Percentiles rank a stretch among this genome's conserved stretches.
These are phyloP conservation scores for Vultur gryphus DNA, from an alignment of 2,797 vertebrate genomes.

Conservation along the genomic window DNA sequence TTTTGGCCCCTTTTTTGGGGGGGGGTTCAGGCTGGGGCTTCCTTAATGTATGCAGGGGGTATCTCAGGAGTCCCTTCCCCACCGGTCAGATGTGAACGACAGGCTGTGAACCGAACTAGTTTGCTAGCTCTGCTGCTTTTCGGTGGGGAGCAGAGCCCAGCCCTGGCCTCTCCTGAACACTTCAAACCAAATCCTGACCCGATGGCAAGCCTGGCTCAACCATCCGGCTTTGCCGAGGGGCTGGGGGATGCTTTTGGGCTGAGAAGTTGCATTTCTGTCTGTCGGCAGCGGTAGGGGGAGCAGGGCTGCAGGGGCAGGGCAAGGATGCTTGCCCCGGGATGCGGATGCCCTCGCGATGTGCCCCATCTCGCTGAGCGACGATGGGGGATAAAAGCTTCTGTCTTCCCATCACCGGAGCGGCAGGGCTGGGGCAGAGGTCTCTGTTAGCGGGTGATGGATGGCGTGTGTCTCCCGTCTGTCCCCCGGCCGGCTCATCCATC, in stretches of 20 bases:
- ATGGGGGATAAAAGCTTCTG: neutral
- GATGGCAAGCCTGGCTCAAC: neutral
- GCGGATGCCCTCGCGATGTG: rapidly evolving
- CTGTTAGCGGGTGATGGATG: conserved; percentile 4
- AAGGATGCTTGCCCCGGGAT: rapidly evolving
- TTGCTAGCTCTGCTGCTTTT: neutral
- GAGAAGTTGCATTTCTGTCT: neutral
- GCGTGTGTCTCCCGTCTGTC: neutral
- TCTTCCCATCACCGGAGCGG: neutral
- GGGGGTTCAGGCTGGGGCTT: neutral
- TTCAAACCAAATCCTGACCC: neutral
- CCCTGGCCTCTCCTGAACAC: neutral
- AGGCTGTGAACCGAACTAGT: neutral
- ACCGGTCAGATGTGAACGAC: too few species aligned
- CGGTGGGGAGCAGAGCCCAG: neutral
- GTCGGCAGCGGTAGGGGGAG: rapidly evolving
- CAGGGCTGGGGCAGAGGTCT: neutral
- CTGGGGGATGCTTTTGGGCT: neutral
- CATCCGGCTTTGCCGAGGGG: neutral
- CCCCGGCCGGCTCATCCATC: neutral
- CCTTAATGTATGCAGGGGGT: too few species aligned
- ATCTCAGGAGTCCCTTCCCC: neutral
- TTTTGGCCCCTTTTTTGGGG: neutral
- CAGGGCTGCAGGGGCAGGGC: neutral
- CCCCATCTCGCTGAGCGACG: neutral